Conservation (phyloP, 2,113 vertebrate genomes). For the Pelecanoides urinatrix region DNA sequence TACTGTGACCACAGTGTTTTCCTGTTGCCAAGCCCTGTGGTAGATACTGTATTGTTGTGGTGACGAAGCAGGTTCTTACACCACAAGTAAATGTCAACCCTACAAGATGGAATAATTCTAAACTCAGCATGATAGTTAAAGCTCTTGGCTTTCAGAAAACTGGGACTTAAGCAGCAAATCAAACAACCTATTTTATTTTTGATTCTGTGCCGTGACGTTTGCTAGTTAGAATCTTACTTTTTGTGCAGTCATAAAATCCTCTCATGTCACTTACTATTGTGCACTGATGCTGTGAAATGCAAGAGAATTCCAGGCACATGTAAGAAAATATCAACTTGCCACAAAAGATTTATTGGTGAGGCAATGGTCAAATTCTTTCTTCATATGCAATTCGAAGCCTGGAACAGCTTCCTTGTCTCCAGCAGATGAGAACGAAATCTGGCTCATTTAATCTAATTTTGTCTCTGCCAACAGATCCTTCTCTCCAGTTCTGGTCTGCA, state of each 20-base stretch:
- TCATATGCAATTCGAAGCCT: background rate
- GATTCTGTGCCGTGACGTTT: background rate
- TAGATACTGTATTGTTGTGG: background rate
- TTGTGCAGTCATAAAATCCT: background rate
- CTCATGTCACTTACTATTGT: background rate
- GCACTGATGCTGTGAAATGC: background rate
- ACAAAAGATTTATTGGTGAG: background rate
- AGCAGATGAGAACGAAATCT: constrained; percentile 55
- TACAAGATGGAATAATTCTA: constrained; percentile 12
- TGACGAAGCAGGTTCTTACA: background rate
- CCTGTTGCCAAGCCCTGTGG: background rate
- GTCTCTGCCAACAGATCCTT: constrained; percentile 53
- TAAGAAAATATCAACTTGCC: background rate
- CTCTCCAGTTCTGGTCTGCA: constrained; percentile 42
- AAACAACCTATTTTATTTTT: constrained; percentile 6
- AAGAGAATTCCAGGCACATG: background rate
- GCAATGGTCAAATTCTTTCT: background rate
- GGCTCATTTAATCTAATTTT: constrained; percentile 61
- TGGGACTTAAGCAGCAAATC: constrained; percentile 3
- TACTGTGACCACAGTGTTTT: background rate
- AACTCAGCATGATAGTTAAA: constrained; percentile 1
- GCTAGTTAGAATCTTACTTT: background rate
- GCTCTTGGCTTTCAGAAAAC: background rate
- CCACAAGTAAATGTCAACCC: background rate
- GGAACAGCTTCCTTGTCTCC: constrained; percentile 40